Evolutionary conservation across 2,888 invertebrate species (phyloP), one percentile per base, ranked within the genome.

Genomic region (Syrista parreyssii): DNA sequence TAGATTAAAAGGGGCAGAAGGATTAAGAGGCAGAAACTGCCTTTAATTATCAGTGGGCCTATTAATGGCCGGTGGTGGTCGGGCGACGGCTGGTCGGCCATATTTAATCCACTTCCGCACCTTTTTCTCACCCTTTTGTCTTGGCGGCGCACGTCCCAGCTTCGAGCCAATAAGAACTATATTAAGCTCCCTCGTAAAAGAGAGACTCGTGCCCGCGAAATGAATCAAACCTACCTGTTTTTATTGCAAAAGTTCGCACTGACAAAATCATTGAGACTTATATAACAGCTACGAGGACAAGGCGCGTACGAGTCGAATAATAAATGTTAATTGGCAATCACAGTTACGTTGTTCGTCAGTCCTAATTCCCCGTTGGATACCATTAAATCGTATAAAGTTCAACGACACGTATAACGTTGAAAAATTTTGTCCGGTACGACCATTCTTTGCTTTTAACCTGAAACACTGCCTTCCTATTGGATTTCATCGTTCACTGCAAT

Each of bases 31-130:
- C 33, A 71, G 32, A 71, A 32, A 31, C 71, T 71, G 31, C 23
- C 71, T 71, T 71, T 31, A 71, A 71, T 71, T 71, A 71, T 30
- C 12, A 32, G 71, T 33, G 32, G 32, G 1, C 71, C 71, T 33
- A 31, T 71, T 71, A 71, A 71, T 33, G 71, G 23, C 12, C 71
- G 31, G 12, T 33, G 12, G 71, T 71, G 32, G 71, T 71, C 12
- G 71, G 32, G 12, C 31, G 71, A 31, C 32, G 31, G 32, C 31
- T 32, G 71, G 71, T 71, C 33, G 23, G 32, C 32, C 71, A 71
- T 71, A 71, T 71, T 71, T 71, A 71, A 71, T 71, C 71, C 71
- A 23, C 12, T 33, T 71, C 31, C 71, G 32, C 71, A 33, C 32
- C 71, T 33, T 33, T 33, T 31, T 31, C 33, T 71, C 33, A 71